Percentiles rank a stretch among this genome's conserved stretches.
phyloP scores from a whole-genome alignment of 1,140 invertebrate genomes.

The Lordiphosa collinella region DNA sequence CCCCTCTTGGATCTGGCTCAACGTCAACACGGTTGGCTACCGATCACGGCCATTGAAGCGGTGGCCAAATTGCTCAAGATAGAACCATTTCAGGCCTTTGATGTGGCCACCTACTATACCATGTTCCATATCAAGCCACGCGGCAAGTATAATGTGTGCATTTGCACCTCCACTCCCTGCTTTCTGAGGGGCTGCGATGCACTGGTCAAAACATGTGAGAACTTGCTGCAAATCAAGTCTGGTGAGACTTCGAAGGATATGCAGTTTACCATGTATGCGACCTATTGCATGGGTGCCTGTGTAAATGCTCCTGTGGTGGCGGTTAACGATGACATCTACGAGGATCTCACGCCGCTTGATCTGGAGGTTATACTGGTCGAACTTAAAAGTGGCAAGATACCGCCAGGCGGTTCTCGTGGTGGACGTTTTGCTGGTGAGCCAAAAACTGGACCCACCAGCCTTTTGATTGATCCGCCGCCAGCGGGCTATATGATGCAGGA shows the following conservation, averaged over 20 bases:
- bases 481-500: conserved; percentile 31
- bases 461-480: conserved; percentile 15
- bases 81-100: conserved; percentile 37
- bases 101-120: conserved; percentile 39
- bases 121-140: conserved; percentile 38
- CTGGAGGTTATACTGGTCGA: conserved; percentile 9
- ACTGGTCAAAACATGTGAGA: conserved; percentile 14
- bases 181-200: conserved; percentile 30
- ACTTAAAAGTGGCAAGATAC: conserved; percentile 4
- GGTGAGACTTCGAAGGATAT: conserved; percentile 36
- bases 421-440: conserved; percentile 32
- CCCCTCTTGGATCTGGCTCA: conserved; percentile 52
- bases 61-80: conserved; percentile 35
- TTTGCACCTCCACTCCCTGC: conserved; percentile 41
- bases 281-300: conserved; percentile 41
- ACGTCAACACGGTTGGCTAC: conserved; percentile 51
- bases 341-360: conserved; percentile 27
- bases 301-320: conserved; percentile 36
- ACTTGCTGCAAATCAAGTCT: conserved; percentile 6
- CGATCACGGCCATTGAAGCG: conserved; percentile 34
- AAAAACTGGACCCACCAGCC: conserved; percentile 2
- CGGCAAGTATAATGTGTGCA: conserved; percentile 14
- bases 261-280: conserved; percentile 30
- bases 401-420: conserved; percentile 13
- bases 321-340: conserved; percentile 49